Percentiles rank a stretch among this genome's conserved stretches.
Evolutionary conservation across 2,888 invertebrate species (phyloP).

Genomic region (Noctua fimbriata): DNA sequence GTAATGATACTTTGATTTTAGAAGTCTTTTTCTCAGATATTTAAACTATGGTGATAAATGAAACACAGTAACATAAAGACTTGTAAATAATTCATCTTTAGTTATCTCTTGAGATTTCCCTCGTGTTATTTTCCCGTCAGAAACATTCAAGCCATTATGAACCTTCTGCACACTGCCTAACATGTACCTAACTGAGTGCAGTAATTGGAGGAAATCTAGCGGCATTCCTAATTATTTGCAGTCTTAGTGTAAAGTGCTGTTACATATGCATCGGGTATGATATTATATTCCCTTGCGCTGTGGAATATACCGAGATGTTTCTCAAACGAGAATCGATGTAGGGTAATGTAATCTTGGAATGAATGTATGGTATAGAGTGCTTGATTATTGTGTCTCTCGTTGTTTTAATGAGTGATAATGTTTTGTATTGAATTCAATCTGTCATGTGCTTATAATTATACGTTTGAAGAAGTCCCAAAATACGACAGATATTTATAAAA

Average conservation of each 20-base stretch:
- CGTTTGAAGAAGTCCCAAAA: no score
- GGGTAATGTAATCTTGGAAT: neutral
- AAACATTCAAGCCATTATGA: neutral
- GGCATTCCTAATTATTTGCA: constrained; percentile 51
- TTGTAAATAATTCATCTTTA: no score
- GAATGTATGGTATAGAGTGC: neutral
- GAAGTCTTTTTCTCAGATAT: no score
- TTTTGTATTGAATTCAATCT: neutral
- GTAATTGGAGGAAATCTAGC: constrained; percentile 57
- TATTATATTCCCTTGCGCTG: constrained; percentile 1
- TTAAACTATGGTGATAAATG: neutral
- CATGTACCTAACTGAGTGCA: constrained; percentile 28
- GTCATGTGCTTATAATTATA: neutral
- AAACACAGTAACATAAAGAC: neutral
- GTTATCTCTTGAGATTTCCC: neutral
- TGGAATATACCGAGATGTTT: constrained; percentile 20
- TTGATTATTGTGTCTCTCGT: neutral
- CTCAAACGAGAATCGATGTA: neutral
- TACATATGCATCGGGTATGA: constrained; percentile 44
- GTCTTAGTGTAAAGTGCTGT: constrained; percentile 48
- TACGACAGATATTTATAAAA: no score
- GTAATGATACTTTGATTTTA: no score
- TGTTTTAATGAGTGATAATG: neutral
- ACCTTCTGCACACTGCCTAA: constrained; percentile 5
- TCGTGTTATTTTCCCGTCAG: no score